These are phyloP conservation scores for Clostera curtula DNA, from an alignment of 2,888 invertebrate species.

Conservation along the genomic window DNA sequence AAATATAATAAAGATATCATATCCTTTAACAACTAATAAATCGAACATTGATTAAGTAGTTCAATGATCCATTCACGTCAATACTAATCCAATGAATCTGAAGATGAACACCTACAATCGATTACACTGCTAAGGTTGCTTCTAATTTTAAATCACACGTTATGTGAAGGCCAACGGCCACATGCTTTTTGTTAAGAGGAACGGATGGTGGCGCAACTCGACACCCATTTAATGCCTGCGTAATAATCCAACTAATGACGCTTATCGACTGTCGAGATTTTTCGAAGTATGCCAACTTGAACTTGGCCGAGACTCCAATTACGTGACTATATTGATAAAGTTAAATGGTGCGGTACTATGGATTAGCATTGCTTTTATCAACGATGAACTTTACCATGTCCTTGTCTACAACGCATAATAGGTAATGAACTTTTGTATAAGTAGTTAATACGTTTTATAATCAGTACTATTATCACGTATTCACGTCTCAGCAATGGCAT, in stretches of 20 bases:
- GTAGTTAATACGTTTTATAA: constrained; percentile 4
- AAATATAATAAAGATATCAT: constrained; percentile 2
- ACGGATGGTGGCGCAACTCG: constrained; percentile 43
- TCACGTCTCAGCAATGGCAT: constrained; percentile 7
- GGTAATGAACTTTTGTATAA: constrained; percentile 10
- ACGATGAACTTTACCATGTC: constrained; percentile 20
- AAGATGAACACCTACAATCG: constrained; percentile 7
- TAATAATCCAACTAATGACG: constrained; percentile 41
- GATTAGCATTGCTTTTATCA: constrained; percentile 8
- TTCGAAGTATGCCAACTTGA: constrained; percentile 36
- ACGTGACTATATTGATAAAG: constrained; percentile 24
- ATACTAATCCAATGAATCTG: constrained; percentile 12
- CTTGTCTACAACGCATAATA: constrained; percentile 20
- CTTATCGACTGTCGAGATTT: constrained; percentile 29
- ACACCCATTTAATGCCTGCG: constrained; percentile 30
- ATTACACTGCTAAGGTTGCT: constrained; percentile 12
- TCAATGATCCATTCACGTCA: constrained; percentile 10
- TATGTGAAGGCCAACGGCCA: constrained; percentile 49
- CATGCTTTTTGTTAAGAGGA: constrained; percentile 45
- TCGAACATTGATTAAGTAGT: constrained; percentile 5
- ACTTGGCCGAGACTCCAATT: constrained; percentile 46
- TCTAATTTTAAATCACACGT: constrained; percentile 29
- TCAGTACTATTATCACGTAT: constrained; percentile 7
- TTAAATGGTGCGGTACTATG: constrained; percentile 17
- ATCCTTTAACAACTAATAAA: constrained; percentile 5